Evolutionary conservation across 2,888 invertebrate species (phyloP).

Genomic region (Hybos culiciformis): DNA sequence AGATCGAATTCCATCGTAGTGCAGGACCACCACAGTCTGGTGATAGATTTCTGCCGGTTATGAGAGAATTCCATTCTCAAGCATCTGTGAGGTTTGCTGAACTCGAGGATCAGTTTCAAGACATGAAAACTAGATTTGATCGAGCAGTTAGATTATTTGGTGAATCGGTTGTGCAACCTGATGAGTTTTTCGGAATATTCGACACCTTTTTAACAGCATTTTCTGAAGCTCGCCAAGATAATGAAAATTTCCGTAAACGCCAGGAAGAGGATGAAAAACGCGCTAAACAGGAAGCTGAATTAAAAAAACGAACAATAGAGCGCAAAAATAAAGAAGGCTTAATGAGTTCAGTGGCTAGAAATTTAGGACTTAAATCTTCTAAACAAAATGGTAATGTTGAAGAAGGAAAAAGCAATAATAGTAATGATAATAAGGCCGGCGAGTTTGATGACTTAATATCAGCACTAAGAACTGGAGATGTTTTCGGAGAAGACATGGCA

Average conservation of each 20-base stretch:
- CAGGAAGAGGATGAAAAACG: constrained; percentile 85
- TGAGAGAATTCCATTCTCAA: constrained; percentile 88
- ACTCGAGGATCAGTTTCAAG: constrained; percentile 82
- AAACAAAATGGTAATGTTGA: constrained; percentile 23
- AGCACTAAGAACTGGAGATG: constrained; percentile 84
- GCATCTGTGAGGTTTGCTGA: constrained; percentile 85
- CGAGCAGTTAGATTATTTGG: constrained; percentile 79
- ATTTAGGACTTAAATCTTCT: constrained; percentile 47
- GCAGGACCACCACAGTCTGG: constrained; percentile 49
- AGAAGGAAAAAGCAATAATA: constrained; percentile 15
- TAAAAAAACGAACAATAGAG: constrained; percentile 74
- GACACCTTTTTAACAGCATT: constrained; percentile 75
- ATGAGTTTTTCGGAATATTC: constrained; percentile 87
- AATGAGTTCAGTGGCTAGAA: constrained; percentile 58
- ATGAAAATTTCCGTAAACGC: constrained; percentile 67
- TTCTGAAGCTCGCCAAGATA: constrained; percentile 74
- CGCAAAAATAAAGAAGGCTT: constrained; percentile 68
- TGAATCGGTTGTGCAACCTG: constrained; percentile 73
- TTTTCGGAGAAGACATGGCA: constrained; percentile 90
- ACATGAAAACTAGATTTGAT: constrained; percentile 89
- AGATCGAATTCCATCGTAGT: constrained; percentile 79
- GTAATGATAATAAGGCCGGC: constrained; percentile 55
- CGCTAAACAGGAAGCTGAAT: constrained; percentile 74
- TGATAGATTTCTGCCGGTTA: constrained; percentile 82
- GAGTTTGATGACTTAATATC: constrained; percentile 96